These are phyloP conservation scores for Hapalemur alaotrensis DNA, from an alignment of 2,797 vertebrate genomes.

Conservation along the genomic window DNA sequence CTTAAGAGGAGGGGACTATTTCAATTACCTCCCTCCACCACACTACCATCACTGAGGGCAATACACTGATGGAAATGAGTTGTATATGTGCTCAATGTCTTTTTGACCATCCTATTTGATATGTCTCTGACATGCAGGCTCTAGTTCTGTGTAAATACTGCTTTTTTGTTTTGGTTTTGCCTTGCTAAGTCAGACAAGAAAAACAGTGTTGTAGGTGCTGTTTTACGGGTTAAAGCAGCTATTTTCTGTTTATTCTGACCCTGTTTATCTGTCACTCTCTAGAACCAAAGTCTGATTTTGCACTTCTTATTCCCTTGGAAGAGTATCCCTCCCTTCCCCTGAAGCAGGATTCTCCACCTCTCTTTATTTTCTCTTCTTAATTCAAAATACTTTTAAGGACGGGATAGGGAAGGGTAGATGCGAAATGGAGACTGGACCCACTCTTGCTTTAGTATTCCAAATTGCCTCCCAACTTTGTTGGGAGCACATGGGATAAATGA, in stretches of 20 bases:
- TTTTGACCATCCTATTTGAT: not conserved
- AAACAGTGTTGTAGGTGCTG: not conserved
- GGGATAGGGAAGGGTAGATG: not conserved
- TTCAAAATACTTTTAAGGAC: not conserved
- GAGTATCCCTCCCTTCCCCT: not conserved
- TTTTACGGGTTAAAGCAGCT: not conserved
- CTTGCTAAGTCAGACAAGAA: not conserved
- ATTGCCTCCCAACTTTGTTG: not conserved
- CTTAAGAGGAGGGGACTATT: not conserved
- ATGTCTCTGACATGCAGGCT: not conserved
- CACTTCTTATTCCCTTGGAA: not conserved
- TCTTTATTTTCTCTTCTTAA: not conserved
- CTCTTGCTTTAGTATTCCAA: not conserved
- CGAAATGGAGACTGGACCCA: not conserved
- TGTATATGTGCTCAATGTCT: not conserved
- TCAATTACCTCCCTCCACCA: not conserved
- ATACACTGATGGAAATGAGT: not conserved
- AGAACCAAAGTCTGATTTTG: not conserved
- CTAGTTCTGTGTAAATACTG: not conserved
- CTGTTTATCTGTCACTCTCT: not conserved
- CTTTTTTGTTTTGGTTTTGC: not conserved
- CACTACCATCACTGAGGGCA: not conserved
- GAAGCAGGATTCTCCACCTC: not conserved
- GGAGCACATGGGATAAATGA: not conserved
- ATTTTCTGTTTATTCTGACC: not conserved